A percentile compares a stretch with the other conserved stretches of the same genome.
Evolutionary conservation across 1,140 invertebrate species (phyloP).

Genomic region (Atta texana): DNA sequence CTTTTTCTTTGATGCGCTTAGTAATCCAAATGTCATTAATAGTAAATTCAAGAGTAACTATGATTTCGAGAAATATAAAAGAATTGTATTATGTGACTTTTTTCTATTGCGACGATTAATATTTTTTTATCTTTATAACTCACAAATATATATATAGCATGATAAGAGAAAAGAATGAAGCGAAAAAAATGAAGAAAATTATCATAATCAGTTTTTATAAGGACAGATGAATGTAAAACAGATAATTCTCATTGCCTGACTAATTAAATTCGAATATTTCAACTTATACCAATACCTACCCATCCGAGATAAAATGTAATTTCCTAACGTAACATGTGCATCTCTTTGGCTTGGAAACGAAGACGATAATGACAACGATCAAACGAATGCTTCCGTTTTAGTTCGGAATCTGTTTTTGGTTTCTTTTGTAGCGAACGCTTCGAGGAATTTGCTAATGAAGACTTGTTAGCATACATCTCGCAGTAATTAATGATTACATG

Average conservation of each 20-base stretch:
- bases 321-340: conserved; percentile 5
- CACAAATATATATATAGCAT: background rate
- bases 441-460: conserved; percentile 1
- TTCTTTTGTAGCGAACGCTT: background rate
- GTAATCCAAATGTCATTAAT: background rate
- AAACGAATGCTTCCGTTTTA: conserved; percentile 20
- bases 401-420: background rate
- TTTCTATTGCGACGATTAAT: conserved; percentile 59
- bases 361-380: conserved; percentile 5
- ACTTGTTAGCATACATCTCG: background rate
- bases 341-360: conserved; percentile 22
- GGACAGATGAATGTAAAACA: background rate
- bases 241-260: background rate
- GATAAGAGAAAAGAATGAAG: background rate
- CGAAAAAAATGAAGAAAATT: too few species aligned
- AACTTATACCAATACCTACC: background rate
- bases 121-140: conserved; percentile 71
- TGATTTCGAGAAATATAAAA: conserved; percentile 30
- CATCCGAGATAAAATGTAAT: background rate
- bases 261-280: conserved; percentile 50
- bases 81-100: conserved; percentile 17
- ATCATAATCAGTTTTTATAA: background rate
- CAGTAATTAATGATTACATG: background rate
- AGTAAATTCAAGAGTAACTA: background rate
- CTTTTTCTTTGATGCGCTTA: background rate